These are phyloP conservation scores for Anolis apletophallus DNA, from an alignment of 2,797 vertebrate species.

Conservation along the genomic window DNA sequence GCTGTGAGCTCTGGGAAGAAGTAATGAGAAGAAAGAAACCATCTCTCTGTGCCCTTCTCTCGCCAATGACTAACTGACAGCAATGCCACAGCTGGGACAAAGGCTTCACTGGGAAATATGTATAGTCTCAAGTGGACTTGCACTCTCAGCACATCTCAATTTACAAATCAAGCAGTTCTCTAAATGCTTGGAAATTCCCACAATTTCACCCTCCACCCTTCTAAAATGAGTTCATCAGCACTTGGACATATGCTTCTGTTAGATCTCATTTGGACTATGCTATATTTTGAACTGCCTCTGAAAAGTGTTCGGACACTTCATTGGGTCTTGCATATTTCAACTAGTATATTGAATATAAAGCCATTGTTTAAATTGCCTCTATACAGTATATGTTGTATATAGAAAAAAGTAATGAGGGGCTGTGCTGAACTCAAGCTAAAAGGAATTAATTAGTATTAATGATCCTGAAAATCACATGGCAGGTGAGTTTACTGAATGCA, in stretches of 20 bases:
- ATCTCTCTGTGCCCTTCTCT: neutral
- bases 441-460: too few species aligned
- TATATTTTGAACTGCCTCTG: neutral
- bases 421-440: too few species aligned
- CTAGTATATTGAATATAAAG: too few species aligned
- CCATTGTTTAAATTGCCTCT: too few species aligned
- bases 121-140: neutral
- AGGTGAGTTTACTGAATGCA: too few species aligned
- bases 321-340: too few species aligned
- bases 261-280: neutral
- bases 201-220: neutral
- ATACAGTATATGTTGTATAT: too few species aligned
- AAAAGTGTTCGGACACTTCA: neutral
- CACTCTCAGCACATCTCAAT: neutral
- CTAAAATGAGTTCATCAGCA: constrained; percentile 1
- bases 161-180: neutral
- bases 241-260: neutral
- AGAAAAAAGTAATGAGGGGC: too few species aligned
- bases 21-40: neutral
- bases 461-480: too few species aligned
- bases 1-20: neutral
- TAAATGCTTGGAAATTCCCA: neutral
- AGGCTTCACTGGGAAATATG: neutral
- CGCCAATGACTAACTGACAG: neutral
- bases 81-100: neutral